Base-by-base conservation (phyloP, 2,888 invertebrate genomes). In the Cephus runcator region DNA sequence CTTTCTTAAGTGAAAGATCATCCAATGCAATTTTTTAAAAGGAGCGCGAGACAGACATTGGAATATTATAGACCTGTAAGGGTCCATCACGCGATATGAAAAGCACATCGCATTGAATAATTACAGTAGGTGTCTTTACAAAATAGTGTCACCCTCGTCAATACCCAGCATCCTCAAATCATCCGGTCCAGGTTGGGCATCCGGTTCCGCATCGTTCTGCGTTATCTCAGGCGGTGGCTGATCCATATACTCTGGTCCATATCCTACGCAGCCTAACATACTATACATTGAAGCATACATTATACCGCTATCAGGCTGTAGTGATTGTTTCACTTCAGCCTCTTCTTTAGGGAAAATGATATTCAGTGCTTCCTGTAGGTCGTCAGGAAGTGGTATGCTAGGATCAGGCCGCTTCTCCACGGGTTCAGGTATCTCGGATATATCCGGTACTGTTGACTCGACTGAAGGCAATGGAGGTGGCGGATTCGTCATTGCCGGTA, bases 121-220 rank as follows among this genome's bases (percentile, higher is more conserved):
- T 56, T 56, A 9, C 23, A 23, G 15, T 40, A 40, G 69, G n/a
- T 74, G 34, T n/a, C 69, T 86, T 87, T 89, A 91, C 78, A 91
- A 87, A 80, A 91, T 91, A 9, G 91, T 91, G 88, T 97, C 97
- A 56, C 95, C 95, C 11, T 95, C 96, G 88, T 97, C 97, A 76
- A 97, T 97, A 1, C 97, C 97, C 76, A 97, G 92, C 95, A 97
- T 94, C 4, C 96, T 96, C 79, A 97, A 91, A 85, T 97, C 97
- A 79, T 96, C 96, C 93, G 91, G 86, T 93, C 95, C 88, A 92
- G 93, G 91, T 89, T 93, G 91, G 92, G 92, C 91, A 36, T 85
- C 85, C 34, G 83, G 82, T 34, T 91, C 88, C 1, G 85, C 81
- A 40, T 89, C 90, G 0, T 84, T 85, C 73, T 91, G 91, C 3